Base-by-base conservation (phyloP, 2,113 vertebrate genomes). In the Epinephelus lanceolatus region DNA sequence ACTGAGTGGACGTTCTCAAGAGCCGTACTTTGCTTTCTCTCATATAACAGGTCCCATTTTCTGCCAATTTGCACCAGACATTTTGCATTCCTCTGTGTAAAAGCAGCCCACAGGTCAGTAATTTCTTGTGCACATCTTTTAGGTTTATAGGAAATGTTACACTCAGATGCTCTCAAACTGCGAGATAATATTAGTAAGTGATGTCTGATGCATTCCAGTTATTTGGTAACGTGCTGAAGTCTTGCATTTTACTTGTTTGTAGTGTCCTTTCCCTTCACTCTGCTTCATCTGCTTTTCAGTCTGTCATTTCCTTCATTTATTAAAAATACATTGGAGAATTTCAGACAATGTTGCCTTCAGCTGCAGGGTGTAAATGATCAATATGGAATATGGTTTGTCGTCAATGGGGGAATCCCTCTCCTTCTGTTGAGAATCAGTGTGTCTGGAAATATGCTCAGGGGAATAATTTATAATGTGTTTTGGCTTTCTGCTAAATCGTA, bases 281-380 rank as follows among this genome's bases (percentile, higher is more conserved):
- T 17, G 30, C 7, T 27, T 56, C 18, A 18, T 55, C 6, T 9
- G 30, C 62, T 51, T 83, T 66, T 73, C 7, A 47, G 57, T 49
- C 65, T 42, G 57, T 76, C 51, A 63, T 69, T 69, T 80, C 15
- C n/a, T 47, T n/a, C 23, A 76, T 70, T 76, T 57, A 14, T 27
- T 13, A n/a, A 4, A 17, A 67, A 74, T 60, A 67, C 7, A 3
- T 2, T 14, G 12, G 40, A 60, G 27, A 60, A 14, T 21, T 61
- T 33, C 21, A 52, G 9, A 65, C 42, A 21, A 37, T 18, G 21
- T 37, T 53, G 2, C 45, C 13, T 61, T 55, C 30, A 71, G 68
- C 66, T 52, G 25, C 5, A 55, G 51, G 27, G 12, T 37, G 13
- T 23, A 51, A 23, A 37, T 21, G 8, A 62, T 25, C 4, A 30